These are phyloP conservation scores for Himantopus leucocephalus DNA, from an alignment of 2,113 vertebrate species.

Conservation along the genomic window DNA sequence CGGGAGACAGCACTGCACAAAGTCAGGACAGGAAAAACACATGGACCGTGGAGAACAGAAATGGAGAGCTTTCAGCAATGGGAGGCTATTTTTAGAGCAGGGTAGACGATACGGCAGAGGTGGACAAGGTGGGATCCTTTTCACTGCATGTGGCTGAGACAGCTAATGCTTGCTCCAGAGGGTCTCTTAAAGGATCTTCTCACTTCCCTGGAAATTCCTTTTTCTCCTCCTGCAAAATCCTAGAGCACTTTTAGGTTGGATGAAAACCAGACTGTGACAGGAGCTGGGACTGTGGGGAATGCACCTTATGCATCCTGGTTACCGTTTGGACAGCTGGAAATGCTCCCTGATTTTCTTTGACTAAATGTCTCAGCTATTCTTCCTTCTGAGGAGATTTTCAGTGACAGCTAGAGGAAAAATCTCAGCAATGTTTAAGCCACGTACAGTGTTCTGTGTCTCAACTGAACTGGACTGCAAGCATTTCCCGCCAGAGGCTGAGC, in stretches of 20 bases:
- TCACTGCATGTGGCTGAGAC: neutral
- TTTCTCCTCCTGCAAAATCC: neutral
- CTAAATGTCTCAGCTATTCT: neutral
- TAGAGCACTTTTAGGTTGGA: neutral
- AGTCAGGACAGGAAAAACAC: neutral
- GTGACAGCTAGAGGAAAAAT: neutral
- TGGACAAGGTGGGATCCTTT: neutral
- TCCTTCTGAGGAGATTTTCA: neutral
- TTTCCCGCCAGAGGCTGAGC: neutral
- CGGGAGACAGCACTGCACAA: neutral
- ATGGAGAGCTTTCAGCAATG: neutral
- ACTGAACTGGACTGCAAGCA: neutral
- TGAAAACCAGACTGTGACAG: neutral
- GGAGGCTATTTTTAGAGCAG: slow-evolving; percentile 18
- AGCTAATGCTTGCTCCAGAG: neutral
- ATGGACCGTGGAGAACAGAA: neutral
- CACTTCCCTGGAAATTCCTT: neutral
- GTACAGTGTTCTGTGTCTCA: neutral
- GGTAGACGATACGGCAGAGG: neutral
- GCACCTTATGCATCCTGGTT: neutral
- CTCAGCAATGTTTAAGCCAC: neutral
- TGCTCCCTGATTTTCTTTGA: neutral
- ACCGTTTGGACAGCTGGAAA: neutral
- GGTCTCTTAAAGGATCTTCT: neutral
- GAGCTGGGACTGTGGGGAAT: neutral